Evolutionary conservation across 2,113 vertebrate genomes (phyloP), one percentile per base, ranked within the genome.

Genomic region (Spheniscus mendiculus): DNA sequence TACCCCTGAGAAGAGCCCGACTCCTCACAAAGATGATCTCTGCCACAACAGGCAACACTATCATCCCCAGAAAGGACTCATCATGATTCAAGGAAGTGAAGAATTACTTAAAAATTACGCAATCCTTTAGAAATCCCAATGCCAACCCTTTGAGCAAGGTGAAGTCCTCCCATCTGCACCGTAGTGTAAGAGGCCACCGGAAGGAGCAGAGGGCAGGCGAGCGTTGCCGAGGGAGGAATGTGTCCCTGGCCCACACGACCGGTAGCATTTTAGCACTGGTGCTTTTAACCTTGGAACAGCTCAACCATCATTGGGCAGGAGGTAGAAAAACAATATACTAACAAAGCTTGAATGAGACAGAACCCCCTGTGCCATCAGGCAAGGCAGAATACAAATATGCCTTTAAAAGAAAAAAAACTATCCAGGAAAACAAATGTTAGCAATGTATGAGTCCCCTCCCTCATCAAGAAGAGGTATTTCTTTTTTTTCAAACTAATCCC

Each of bases 221-320:
- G 32, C 0, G 0, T 14, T 59, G 69, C 6, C 1, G 0, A 79
- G 38, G 13, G 15, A 73, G 2, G 0, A 17, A 10, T 22, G 5
- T 47, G 23, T 56, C 34, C 52, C 36, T 47, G 15, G 21, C 40
- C 32, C 22, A 76, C n/a, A 52, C 2, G 4, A 4, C 45, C 0
- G 0, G 11, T 5, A 55, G n/a, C 25, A 29, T 81, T 79, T 62
- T 62, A 65, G 23, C 42, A n/a, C 8, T 29, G 32, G 11, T 81
- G 22, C 14, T 82, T 87, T 93, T 77, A 72, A 77, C 6, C 26
- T 79, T 26, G 16, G 58, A 93, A 70, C 34, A 72, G 36, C 13
- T 86, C 36, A 40, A 3, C 10, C 38, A 12, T 49, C 45, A 8
- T 0, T 47, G 20, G 56, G 50, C 34, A 74, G 67, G 15, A 72